phyloP scores from a whole-genome alignment of 1,140 invertebrate genomes.

The Diabrotica virgifera region DNA sequence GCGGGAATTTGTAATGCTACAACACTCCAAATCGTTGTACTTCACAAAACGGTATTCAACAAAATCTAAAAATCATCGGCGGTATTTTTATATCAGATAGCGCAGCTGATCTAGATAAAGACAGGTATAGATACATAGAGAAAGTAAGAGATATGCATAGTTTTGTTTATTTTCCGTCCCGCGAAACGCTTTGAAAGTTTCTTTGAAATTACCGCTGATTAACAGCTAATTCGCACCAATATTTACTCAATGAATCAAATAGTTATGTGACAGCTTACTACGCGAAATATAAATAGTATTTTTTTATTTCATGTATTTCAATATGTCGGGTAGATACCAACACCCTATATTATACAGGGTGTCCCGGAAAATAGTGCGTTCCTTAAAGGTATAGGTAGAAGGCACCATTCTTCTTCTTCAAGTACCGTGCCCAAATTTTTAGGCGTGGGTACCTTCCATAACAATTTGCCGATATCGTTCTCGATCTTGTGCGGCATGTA shows the following conservation, averaged over 20 bases:
- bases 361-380: no score
- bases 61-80: background rate
- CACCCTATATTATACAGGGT: no score
- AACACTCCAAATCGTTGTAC: no score
- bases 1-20: no score
- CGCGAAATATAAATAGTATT: background rate
- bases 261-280: background rate
- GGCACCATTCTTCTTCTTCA: no score
- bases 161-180: background rate
- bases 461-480: no score
- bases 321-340: no score
- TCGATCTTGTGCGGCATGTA: no score
- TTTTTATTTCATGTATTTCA: background rate
- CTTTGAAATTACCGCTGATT: background rate
- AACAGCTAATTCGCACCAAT: background rate
- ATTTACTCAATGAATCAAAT: background rate
- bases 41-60: no score
- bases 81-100: background rate
- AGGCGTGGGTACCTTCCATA: no score
- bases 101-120: background rate
- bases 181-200: background rate
- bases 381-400: no score
- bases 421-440: no score
- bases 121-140: background rate
- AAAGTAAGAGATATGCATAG: background rate